These are phyloP conservation scores for Hippopotamyrus pictus DNA, from an alignment of 2,797 vertebrate genomes.

Conservation along the genomic window DNA sequence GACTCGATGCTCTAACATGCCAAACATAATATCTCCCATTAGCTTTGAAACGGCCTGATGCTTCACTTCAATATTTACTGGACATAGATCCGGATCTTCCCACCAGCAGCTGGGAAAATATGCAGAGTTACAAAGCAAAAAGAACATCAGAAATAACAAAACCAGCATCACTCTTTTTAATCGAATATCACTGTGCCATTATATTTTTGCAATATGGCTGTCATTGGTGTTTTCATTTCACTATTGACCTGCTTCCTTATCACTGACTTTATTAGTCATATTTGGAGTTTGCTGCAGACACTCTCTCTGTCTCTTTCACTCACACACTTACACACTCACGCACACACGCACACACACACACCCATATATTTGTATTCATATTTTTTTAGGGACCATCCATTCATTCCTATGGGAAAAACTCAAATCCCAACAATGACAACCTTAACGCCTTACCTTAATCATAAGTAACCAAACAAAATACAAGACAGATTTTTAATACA, in stretches of 20 bases:
- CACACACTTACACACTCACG: not conserved
- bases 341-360: not conserved
- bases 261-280: not conserved
- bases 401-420: not conserved
- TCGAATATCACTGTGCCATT: not conserved
- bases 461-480: not conserved
- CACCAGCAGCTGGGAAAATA: not conserved
- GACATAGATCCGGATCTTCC: not conserved
- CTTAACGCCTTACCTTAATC: not conserved
- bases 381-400: not conserved
- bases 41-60: not conserved
- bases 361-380: not conserved
- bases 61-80: not conserved
- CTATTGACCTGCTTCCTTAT: not conserved
- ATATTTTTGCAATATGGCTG: not conserved
- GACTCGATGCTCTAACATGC: not conserved
- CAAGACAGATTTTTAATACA: not conserved
- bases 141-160: not conserved
- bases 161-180: not conserved
- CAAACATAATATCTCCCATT: conserved; percentile 2
- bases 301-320: not conserved
- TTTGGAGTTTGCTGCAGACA: not conserved
- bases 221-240: not conserved
- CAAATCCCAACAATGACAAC: not conserved
- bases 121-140: not conserved